These are phyloP conservation scores for Aeoliscus strigatus DNA, from an alignment of 2,797 vertebrate genomes.

Conservation along the genomic window DNA sequence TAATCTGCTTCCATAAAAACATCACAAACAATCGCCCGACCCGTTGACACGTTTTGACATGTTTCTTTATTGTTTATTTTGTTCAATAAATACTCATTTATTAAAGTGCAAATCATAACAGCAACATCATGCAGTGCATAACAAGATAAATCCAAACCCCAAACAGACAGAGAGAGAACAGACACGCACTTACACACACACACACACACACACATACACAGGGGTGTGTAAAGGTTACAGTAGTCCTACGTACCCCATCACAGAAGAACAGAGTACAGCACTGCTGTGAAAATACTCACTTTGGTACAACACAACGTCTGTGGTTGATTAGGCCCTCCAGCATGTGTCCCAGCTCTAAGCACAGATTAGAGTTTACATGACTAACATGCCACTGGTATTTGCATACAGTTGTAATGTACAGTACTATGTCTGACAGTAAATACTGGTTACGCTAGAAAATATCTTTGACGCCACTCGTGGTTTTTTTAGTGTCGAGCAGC, in stretches of 20 bases:
- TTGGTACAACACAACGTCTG: slow-evolving; percentile 58
- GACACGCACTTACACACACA: slow-evolving; percentile 21
- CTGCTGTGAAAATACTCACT: slow-evolving; percentile 47
- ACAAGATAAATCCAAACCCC: slow-evolving; percentile 54
- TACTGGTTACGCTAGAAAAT: slow-evolving; percentile 25
- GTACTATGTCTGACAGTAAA: slow-evolving; percentile 42
- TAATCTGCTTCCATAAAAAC: not conserved
- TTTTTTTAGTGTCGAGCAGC: slow-evolving; percentile 15
- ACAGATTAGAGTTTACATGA: slow-evolving; percentile 31
- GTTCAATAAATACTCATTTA: slow-evolving; percentile 77
- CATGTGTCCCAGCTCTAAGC: slow-evolving; percentile 24
- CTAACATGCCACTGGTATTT: slow-evolving; percentile 53
- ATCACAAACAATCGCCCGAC: not conserved
- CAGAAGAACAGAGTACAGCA: slow-evolving; percentile 23
- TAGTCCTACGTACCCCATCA: slow-evolving; percentile 23
- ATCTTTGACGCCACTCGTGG: slow-evolving; percentile 11
- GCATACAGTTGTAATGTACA: slow-evolving; percentile 47
- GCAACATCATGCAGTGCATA: slow-evolving; percentile 79
- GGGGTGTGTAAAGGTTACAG: slow-evolving; percentile 36
- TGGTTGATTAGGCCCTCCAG: slow-evolving; percentile 23
- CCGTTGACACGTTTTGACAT: slow-evolving; percentile 18
- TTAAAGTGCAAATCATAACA: slow-evolving; percentile 81
- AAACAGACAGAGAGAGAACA: slow-evolving; percentile 34
- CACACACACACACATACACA: slow-evolving; percentile 29
- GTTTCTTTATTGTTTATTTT: slow-evolving; percentile 64